Evolutionary conservation across 2,888 invertebrate genomes (phyloP).

Genomic region (Lasius platythorax): DNA sequence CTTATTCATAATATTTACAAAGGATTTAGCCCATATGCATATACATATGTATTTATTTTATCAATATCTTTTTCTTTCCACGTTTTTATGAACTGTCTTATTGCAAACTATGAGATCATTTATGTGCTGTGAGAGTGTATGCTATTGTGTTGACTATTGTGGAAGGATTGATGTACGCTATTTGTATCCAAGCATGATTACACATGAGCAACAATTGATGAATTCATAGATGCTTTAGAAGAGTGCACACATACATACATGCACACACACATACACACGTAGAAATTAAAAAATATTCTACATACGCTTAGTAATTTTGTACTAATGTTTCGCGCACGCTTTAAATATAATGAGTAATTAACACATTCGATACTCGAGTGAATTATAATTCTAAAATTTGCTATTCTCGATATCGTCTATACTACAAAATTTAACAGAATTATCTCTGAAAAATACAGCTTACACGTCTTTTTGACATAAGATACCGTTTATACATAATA

Average conservation of each 20-base stretch:
- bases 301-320: conserved; percentile 73
- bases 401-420: conserved; percentile 51
- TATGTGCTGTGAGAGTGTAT: conserved; percentile 30
- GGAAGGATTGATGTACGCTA: not conserved
- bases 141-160: conserved; percentile 26
- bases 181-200: conserved; percentile 10
- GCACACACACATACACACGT: not conserved
- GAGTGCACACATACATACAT: not conserved
- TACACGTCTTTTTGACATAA: conserved; percentile 78
- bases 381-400: conserved; percentile 53
- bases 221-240: conserved; percentile 27
- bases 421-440: conserved; percentile 60
- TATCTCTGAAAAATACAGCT: conserved; percentile 75
- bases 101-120: conserved; percentile 46
- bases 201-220: not conserved
- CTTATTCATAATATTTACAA: conserved; percentile 27
- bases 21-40: conserved; percentile 13
- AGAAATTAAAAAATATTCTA: conserved; percentile 58
- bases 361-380: conserved; percentile 55
- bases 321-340: conserved; percentile 68
- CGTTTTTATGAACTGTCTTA: conserved; percentile 12
- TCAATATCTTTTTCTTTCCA: not conserved
- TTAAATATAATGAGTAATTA: conserved; percentile 56
- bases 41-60: conserved; percentile 9
- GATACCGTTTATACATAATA: conserved; percentile 67